Percentiles rank a stretch among this genome's conserved stretches.
These are phyloP conservation scores for Glaucomys volans DNA, from an alignment of 2,113 vertebrate species.

Conservation along the genomic window DNA sequence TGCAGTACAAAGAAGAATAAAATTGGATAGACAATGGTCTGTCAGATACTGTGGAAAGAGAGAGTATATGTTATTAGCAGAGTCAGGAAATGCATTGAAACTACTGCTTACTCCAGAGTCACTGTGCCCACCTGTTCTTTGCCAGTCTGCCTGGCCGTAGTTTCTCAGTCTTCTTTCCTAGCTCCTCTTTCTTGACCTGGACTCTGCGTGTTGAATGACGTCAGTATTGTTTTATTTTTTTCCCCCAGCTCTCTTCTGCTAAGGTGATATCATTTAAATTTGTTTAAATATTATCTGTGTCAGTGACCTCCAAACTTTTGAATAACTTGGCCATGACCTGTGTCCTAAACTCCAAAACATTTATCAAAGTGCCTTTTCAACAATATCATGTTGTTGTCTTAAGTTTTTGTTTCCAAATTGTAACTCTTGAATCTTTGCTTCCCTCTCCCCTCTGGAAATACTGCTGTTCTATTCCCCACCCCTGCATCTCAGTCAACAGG, in stretches of 20 bases:
- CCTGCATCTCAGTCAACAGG: neutral
- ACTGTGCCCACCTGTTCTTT: neutral
- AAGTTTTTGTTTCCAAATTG: neutral
- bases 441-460: neutral
- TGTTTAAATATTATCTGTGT: neutral
- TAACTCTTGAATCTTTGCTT: neutral
- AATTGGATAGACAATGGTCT: neutral
- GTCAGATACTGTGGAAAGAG: neutral
- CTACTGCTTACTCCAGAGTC: neutral
- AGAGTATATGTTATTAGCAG: neutral
- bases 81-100: neutral
- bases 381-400: neutral
- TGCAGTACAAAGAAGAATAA: neutral
- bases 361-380: neutral
- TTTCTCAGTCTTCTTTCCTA: neutral
- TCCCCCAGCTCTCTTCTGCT: neutral
- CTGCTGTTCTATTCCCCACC: neutral
- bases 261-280: conserved; percentile 15
- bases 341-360: neutral
- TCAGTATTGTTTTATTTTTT: neutral
- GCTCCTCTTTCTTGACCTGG: neutral
- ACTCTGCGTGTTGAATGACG: neutral
- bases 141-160: neutral
- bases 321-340: neutral
- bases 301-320: neutral